These are phyloP conservation scores for Drosophila bifasciata DNA, from an alignment of 1,140 invertebrate genomes.

Conservation along the genomic window DNA sequence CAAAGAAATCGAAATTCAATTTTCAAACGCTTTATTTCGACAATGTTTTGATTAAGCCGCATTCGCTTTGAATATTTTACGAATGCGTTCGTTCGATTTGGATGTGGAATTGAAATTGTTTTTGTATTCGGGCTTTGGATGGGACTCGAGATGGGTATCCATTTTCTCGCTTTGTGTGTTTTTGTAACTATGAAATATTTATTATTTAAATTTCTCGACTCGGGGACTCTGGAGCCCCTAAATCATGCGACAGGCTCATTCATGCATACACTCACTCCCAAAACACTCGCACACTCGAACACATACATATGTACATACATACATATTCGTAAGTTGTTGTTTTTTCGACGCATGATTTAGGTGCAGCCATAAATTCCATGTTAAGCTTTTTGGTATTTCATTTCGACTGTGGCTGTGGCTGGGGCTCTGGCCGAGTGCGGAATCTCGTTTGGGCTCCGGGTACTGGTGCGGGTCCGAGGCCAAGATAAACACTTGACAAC, in stretches of 20 bases:
- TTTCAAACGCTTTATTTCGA: conserved; percentile 81
- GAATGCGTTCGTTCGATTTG: conserved; percentile 44
- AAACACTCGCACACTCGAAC: conserved; percentile 47
- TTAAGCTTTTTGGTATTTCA: conserved; percentile 79
- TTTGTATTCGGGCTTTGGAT: neutral
- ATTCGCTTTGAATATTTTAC: conserved; percentile 74
- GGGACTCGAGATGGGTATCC: conserved; percentile 19
- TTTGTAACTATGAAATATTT: conserved; percentile 76
- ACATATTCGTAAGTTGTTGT: conserved; percentile 47
- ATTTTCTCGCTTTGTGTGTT: conserved; percentile 59
- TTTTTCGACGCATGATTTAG: conserved; percentile 75
- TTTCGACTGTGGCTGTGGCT: conserved; percentile 50
- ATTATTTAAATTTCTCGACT: conserved; percentile 77
- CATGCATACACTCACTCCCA: conserved; percentile 45
- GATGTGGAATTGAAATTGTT: conserved; percentile 28
- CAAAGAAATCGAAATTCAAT: conserved; percentile 62
- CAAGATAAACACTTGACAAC: conserved; percentile 81
- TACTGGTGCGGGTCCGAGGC: conserved; percentile 31
- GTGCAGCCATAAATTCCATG: conserved; percentile 78
- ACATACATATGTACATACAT: conserved; percentile 12
- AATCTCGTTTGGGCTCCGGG: conserved; percentile 9
- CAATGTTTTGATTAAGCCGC: conserved; percentile 78
- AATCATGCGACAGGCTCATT: conserved; percentile 74
- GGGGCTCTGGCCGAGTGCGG: conserved; percentile 21
- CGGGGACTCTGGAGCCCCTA: conserved; percentile 58